phyloP scores from a whole-genome alignment of 1,140 invertebrate species.

The Tetramorium parvispinum region DNA sequence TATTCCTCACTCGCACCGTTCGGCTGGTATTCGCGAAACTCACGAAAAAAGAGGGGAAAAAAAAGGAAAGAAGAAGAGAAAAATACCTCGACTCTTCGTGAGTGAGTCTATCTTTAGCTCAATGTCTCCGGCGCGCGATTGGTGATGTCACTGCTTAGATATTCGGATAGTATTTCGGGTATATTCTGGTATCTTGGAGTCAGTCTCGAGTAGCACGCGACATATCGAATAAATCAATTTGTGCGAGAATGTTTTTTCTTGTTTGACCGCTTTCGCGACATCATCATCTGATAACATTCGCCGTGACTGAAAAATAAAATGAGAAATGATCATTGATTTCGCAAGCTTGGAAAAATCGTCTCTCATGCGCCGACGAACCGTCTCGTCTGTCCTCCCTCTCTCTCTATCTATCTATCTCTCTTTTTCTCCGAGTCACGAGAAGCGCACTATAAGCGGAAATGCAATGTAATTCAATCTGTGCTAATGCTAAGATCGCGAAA shows the following conservation, averaged over 20 bases:
- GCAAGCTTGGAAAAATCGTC: conserved; percentile 6
- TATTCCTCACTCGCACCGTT: conserved; percentile 13
- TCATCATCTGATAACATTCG: neutral
- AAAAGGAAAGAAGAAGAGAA: neutral
- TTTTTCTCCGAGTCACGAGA: neutral
- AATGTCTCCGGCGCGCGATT: neutral
- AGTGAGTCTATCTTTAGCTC: conserved; percentile 4
- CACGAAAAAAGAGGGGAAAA: neutral
- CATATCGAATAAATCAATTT: neutral
- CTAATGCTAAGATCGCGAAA: conserved; percentile 28
- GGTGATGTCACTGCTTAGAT: neutral
- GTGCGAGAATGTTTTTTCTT: neutral
- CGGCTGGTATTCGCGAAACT: neutral
- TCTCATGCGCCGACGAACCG: neutral
- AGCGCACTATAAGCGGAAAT: conserved; percentile 11
- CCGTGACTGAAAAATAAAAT: neutral
- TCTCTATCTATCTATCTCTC: no score
- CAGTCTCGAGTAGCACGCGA: neutral
- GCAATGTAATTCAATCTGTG: conserved; percentile 27
- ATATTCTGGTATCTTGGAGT: neutral
- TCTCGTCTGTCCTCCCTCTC: neutral
- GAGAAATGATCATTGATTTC: neutral
- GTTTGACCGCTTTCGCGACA: neutral
- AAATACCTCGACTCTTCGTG: neutral
- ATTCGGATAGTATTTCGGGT: neutral